Evolutionary conservation across 2,113 vertebrate genomes (phyloP), one percentile per base, ranked within the genome.

Genomic region (Numida meleagris): DNA sequence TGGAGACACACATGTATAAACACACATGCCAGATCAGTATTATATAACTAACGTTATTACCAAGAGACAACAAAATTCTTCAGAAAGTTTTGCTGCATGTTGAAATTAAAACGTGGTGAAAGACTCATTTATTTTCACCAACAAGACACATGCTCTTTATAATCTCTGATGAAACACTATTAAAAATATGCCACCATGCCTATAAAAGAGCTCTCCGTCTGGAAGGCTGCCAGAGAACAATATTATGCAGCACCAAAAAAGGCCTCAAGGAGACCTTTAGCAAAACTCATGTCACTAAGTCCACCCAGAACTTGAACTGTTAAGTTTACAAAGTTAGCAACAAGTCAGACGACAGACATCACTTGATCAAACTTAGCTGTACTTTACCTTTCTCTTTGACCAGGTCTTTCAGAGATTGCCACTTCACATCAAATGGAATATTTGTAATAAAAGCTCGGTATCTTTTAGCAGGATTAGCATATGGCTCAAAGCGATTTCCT

Each of bases 341-440:
- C 82, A 38, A 92, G 96, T 58, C 88, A 96, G 96, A 94, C 73
- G 94, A 82, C 93, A 67, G 92, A 50, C 96, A 94, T 95, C 96
- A 89, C 92, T 61, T 76, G 84, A 95, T 87, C 84, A 95, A 95
- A 91, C 82, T 85, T 89, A 92, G 94, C 40, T 74, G 70, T 76
- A 97, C 97, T 97, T 97, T 99, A 99, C 99, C 99, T 99, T 99
- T 99, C 96, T 99, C 99, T 97, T 99, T 99, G 97, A 99, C 99
- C 90, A 99, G 98, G 95, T 99, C 99, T 97, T 99, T 99, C 34
- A 99, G 98, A 29, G 99, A 98, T 97, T 99, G 99, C 99, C 99
- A 99, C 97, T 99, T 99, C 89, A 99, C 98, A 96, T 99, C 99
- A 76, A 99, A 99, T 1, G 99, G 99, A 91, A 99, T 99, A 97